Evolutionary conservation across 2,113 vertebrate species (phyloP).

Genomic region (Xenopus borealis): DNA sequence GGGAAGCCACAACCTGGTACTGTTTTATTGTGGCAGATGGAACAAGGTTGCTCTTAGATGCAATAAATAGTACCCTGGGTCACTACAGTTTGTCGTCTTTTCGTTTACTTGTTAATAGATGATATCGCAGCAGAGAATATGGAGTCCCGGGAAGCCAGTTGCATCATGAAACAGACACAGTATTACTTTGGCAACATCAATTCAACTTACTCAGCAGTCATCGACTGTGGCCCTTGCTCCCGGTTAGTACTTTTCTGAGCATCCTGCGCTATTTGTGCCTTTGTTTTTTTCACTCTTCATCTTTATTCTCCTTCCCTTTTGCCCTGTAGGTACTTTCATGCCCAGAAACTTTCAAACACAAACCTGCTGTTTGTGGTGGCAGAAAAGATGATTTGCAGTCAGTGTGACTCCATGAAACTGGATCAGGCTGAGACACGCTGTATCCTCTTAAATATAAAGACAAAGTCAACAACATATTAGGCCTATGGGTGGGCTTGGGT

Average conservation of each 20-base stretch:
- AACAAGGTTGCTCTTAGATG: too few relatives aligned
- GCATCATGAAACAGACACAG: constrained; percentile 92
- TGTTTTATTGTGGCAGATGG: too few relatives aligned
- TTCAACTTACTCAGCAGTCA: constrained; percentile 86
- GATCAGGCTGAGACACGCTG: constrained; percentile 87
- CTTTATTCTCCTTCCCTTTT: not conserved
- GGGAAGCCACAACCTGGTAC: too few relatives aligned
- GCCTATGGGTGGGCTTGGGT: too few relatives aligned
- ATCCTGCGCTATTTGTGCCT: not conserved
- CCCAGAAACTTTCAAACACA: constrained; percentile 89
- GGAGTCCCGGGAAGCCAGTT: constrained; percentile 84
- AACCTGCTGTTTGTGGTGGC: constrained; percentile 97
- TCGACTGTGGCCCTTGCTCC: constrained; percentile 97
- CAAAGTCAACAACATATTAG: too few relatives aligned
- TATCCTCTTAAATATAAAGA: constrained; percentile 73
- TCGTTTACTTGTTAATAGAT: constrained; percentile 63
- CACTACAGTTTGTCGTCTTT: not conserved
- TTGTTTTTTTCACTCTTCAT: not conserved
- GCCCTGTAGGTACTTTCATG: constrained; percentile 83
- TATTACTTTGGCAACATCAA: constrained; percentile 91
- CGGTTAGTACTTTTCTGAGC: constrained; percentile 64
- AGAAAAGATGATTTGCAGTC: constrained; percentile 86
- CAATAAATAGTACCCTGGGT: not conserved
- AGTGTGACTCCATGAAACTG: constrained; percentile 85
- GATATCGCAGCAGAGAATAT: constrained; percentile 78